Evolutionary conservation across 2,113 vertebrate species (phyloP), one percentile per base, ranked within the genome.

Genomic region (Trematocara variabile): DNA sequence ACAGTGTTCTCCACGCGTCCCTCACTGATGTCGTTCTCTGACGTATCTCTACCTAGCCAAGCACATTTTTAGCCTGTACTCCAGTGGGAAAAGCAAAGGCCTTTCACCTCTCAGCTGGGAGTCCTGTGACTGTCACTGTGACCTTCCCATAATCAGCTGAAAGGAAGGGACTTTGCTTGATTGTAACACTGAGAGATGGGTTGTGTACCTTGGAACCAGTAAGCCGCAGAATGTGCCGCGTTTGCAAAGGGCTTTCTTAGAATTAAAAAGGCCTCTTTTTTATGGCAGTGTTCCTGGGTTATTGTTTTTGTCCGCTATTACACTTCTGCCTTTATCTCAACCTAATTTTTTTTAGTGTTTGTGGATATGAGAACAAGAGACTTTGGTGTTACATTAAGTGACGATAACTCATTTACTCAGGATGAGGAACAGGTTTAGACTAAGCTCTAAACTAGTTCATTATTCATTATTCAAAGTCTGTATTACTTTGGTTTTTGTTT

Each of bases 161-260:
- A 91, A 90, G 91, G 94, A 94, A 94, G 73, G 58, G 87, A 89
- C 88, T 91, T 93, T 86, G 86, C 88, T 91, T 86, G 77, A 87
- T 87, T 88, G 85, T 87, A 91, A 91, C 88, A 81, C 86, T 87
- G 65, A 91, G 79, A 86, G 88, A 91, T 89, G 85, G 70, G 82
- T 68, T 85, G 83, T 94, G 93, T 88, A 91, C 89, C 89, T 94
- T 95, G 88, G 90, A 95, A 89, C 91, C 16, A 86, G 39, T 25
- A 75, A 81, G 52, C 88, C 4, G 33, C 80, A 86, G 54, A 94
- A 95, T 93, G 77, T 92, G 95, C 94, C 1, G 75, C 88, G 81
- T 89, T 86, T 89, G 95, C 92, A 92, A 37, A 79, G 14, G 13
- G 53, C 60, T 86, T 80, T 82, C 79, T 50, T 81, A 52, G 33